Evolutionary conservation across 2,888 invertebrate species (phyloP), one percentile per base, ranked within the genome.

Genomic region (Ochropacha duplaris): DNA sequence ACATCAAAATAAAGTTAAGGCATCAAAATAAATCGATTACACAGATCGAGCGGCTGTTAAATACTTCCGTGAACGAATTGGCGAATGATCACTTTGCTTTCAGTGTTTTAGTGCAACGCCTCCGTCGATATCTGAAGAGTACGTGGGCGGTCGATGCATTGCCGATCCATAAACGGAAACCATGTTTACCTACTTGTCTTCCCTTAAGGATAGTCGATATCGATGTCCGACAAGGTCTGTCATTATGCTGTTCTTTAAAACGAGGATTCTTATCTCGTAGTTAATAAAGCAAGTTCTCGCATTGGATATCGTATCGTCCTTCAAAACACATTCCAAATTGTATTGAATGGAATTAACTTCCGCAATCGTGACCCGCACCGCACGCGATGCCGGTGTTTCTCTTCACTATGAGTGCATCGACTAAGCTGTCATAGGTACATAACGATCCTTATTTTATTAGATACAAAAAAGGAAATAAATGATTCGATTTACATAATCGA

Each of bases 91-190:
- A 78, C 84, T 87, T 81, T 84, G 78, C 84, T 87, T 81, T 84
- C 82, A 83, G 75, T 82, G 82, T 83, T 88, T 84, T 83, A 86
- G 84, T 84, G 75, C 78, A 81, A 87, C 85, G 87, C 87, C 87
- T 87, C 75, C 84, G 69, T 84, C 81, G 78, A 81, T 86, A 81
- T 78, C 79, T 75, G 82, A 81, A 79, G 79, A 78, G 76, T 76
- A 79, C 83, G 90, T 90, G 84, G 92, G 92, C 86, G 88, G 86
- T 74, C 89, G 87, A 87, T 89, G 90, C 90, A 90, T 87, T 89
- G 83, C 79, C 86, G 68, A 77, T 75, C 87, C 88, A 75, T 89
- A 88, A 81, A 83, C 81, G 86, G 86, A 86, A 83, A 86, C 79
- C 84, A 86, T 77, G 83, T 87, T 87, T 88, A 87, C 86, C 82